A percentile compares a stretch with the other conserved stretches of the same genome.
Evolutionary conservation across 2,113 vertebrate species (phyloP).

Genomic region (Turdus rufiventris): DNA sequence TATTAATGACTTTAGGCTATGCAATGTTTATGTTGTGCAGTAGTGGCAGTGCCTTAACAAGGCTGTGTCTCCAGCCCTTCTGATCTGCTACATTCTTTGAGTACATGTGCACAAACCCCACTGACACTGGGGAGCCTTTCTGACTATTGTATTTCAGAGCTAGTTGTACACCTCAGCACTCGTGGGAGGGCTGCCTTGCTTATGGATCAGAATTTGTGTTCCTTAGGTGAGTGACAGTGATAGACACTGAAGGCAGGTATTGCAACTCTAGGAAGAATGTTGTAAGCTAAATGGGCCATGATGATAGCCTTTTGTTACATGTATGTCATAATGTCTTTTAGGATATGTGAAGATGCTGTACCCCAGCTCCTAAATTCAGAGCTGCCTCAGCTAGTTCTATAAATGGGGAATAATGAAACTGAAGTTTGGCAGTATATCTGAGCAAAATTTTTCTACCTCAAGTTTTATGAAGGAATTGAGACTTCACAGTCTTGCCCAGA

Average conservation of each 20-base stretch:
- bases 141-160: not conserved
- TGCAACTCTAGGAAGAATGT: not conserved
- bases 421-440: not conserved
- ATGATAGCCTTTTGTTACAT: not conserved
- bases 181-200: not conserved
- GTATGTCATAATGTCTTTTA: not conserved
- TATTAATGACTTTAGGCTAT: not conserved
- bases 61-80: not conserved
- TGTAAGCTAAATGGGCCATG: not conserved
- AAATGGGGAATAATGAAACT: not conserved
- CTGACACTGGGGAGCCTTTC: accelerated
- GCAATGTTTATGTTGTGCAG: not conserved
- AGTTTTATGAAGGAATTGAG: not conserved
- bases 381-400: not conserved
- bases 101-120: not conserved
- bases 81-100: accelerated
- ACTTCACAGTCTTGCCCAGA: not conserved
- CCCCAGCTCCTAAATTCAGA: not conserved
- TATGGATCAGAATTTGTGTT: not conserved
- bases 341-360: not conserved
- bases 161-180: not conserved
- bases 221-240: not conserved
- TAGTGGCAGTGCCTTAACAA: not conserved
- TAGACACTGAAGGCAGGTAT: not conserved
- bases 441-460: not conserved